Evolutionary conservation across 2,888 invertebrate species (phyloP).

Genomic region (Empis livida): DNA sequence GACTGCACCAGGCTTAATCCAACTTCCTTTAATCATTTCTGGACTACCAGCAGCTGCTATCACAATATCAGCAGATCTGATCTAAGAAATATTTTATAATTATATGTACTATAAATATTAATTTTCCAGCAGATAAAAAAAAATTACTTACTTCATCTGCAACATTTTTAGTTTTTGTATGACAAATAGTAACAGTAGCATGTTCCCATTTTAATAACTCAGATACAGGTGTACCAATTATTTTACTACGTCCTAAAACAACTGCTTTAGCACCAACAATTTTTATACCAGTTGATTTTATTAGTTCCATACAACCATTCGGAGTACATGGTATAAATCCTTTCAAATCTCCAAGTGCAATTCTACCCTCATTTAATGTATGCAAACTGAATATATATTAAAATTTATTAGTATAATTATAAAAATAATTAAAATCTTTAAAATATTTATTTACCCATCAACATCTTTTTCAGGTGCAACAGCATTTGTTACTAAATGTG

Average conservation of each 20-base stretch:
- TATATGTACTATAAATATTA: not conserved
- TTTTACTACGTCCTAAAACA: constrained; percentile 92
- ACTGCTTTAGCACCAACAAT: constrained; percentile 80
- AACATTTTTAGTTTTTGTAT: constrained; percentile 82
- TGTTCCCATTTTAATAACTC: constrained; percentile 93
- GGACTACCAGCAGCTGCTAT: constrained; percentile 91
- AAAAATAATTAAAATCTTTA: too few species aligned
- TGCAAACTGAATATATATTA: constrained; percentile 63
- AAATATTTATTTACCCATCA: constrained; percentile 57
- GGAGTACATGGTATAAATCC: constrained; percentile 96
- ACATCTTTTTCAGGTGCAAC: constrained; percentile 88
- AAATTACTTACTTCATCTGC: constrained; percentile 48
- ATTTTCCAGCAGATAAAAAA: not conserved
- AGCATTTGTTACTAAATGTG: constrained; percentile 73
- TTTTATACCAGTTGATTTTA: constrained; percentile 57
- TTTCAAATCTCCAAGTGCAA: constrained; percentile 76
- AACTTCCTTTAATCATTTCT: constrained; percentile 81
- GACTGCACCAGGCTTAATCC: constrained; percentile 96
- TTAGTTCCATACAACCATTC: constrained; percentile 74
- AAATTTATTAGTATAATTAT: too few species aligned
- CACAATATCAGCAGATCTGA: constrained; percentile 78
- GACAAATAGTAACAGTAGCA: constrained; percentile 94
- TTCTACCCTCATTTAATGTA: constrained; percentile 85
- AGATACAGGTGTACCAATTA: constrained; percentile 91
- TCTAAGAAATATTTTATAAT: constrained; percentile 31